Evolutionary conservation across 2,797 vertebrate species (phyloP).

Genomic region (Hypotaenidia philippensis): DNA sequence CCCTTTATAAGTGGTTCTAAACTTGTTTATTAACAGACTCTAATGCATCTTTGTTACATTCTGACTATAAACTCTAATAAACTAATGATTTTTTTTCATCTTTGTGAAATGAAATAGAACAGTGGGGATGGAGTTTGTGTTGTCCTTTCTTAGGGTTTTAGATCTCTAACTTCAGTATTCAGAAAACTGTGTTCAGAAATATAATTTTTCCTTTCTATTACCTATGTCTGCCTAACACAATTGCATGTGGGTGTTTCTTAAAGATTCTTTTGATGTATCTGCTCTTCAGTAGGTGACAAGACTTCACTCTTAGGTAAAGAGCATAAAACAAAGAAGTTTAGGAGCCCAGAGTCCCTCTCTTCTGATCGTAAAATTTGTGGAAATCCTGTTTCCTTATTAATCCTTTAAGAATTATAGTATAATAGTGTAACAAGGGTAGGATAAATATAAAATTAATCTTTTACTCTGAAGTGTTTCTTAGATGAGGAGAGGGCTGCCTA

Average conservation of each 20-base stretch:
- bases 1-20: neutral
- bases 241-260: neutral
- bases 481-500: neutral
- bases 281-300: neutral
- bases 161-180: neutral
- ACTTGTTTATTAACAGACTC: neutral
- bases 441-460: neutral
- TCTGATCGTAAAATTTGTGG: neutral
- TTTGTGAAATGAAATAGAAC: neutral
- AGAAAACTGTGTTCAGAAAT: neutral
- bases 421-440: neutral
- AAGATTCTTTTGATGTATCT: neutral
- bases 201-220: neutral
- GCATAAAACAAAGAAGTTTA: neutral
- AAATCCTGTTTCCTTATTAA: neutral
- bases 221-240: neutral
- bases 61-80: neutral
- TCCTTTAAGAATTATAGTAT: neutral
- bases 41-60: neutral
- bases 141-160: neutral
- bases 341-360: neutral
- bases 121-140: neutral
- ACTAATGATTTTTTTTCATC: neutral
- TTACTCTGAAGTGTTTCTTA: neutral
- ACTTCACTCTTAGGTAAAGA: neutral